Conservation (phyloP, 2,888 invertebrate genomes). For the Cylindroiulus punctatus region DNA sequence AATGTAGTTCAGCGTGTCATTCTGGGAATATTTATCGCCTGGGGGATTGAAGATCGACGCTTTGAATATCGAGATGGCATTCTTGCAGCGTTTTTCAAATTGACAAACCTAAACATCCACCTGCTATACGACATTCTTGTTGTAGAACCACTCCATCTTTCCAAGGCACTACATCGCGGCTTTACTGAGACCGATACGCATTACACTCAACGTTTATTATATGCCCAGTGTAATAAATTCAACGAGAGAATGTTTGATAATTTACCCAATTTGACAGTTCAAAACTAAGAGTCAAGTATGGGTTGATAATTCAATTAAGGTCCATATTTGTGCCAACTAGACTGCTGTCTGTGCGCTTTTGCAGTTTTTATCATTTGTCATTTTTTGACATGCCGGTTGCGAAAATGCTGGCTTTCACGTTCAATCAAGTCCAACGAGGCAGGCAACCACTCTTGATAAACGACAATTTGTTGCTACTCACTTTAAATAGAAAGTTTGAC, state of each 20-base stretch:
- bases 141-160: neutral
- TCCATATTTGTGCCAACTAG: neutral
- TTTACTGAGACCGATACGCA: too few species aligned
- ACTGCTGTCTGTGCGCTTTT: neutral
- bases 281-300: neutral
- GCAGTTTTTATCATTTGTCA: neutral
- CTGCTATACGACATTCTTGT: neutral
- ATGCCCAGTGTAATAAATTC: neutral
- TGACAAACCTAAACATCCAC: neutral
- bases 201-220: too few species aligned
- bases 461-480: neutral
- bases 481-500: neutral
- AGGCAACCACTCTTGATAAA: neutral
- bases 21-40: conserved; percentile 8
- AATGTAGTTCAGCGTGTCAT: conserved; percentile 39
- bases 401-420: neutral
- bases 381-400: neutral
- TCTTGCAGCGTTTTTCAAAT: neutral
- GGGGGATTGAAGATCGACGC: neutral
- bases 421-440: neutral
- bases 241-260: neutral
- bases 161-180: neutral
- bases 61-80: conserved; percentile 10
- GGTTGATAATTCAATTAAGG: neutral
- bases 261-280: neutral